phyloP scores from a whole-genome alignment of 2,113 vertebrate genomes.

The Chionodraco myersi region DNA sequence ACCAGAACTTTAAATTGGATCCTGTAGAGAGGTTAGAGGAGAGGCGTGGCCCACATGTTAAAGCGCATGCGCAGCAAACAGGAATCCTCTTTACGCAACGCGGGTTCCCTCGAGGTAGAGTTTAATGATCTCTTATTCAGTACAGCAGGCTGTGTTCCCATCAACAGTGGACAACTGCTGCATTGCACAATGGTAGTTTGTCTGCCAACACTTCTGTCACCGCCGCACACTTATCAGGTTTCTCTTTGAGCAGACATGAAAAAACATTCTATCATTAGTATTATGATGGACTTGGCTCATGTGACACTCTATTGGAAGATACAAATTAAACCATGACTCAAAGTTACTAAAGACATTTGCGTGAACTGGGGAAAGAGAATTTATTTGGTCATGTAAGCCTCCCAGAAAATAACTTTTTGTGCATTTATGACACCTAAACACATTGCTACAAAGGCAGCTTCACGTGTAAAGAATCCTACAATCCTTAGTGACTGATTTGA shows the following conservation, averaged over 20 bases:
- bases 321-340: background rate
- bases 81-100: slow-evolving; percentile 43
- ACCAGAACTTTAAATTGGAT: slow-evolving; percentile 31
- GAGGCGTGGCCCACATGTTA: background rate
- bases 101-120: slow-evolving; percentile 34
- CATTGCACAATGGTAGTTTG: slow-evolving; percentile 14
- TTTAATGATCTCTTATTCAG: slow-evolving; percentile 29
- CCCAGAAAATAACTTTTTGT: background rate
- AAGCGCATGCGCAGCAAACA: slow-evolving; percentile 49
- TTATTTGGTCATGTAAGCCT: background rate
- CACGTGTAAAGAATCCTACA: background rate
- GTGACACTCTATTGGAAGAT: background rate
- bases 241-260: slow-evolving; percentile 4
- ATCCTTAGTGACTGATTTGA: no score
- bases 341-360: background rate
- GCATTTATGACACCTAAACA: background rate
- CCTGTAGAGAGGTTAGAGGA: slow-evolving; percentile 33
- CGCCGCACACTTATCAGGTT: slow-evolving; percentile 17
- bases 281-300: background rate
- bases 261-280: background rate
- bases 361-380: background rate
- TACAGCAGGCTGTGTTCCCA: slow-evolving; percentile 22
- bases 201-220: slow-evolving; percentile 6
- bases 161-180: slow-evolving; percentile 44
- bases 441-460: background rate